Evolutionary conservation across 2,888 invertebrate genomes (phyloP).

Genomic region (Ceratothoa steindachneri): DNA sequence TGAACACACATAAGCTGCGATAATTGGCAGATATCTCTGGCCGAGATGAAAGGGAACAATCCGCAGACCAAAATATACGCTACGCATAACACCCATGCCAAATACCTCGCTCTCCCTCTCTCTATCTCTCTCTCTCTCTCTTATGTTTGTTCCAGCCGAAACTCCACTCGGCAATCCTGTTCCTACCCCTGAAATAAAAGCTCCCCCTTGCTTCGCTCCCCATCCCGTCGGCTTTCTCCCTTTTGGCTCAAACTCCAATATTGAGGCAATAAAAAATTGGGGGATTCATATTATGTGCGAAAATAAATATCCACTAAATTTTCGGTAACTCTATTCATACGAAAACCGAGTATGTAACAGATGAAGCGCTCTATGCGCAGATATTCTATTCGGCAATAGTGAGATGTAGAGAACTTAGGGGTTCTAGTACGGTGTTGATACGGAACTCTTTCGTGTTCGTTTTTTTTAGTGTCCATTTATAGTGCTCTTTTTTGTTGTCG

Average conservation of each 20-base stretch:
- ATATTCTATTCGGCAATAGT: no score
- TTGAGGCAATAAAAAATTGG: not conserved
- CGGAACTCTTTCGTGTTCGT: not conserved
- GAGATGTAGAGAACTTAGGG: not conserved
- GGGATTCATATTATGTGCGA: slow-evolving; percentile 4
- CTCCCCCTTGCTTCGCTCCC: not conserved
- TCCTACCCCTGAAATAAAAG: no score
- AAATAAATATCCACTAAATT: slow-evolving; percentile 8
- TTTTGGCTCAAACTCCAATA: not conserved
- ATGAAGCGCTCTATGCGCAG: not conserved
- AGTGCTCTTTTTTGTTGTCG: no score
- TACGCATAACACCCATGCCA: not conserved
- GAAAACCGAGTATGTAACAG: not conserved
- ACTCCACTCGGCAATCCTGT: not conserved
- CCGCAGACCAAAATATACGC: slow-evolving; percentile 9
- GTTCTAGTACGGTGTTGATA: not conserved
- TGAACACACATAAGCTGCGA: not conserved
- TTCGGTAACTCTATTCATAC: not conserved
- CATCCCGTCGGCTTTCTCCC: not conserved
- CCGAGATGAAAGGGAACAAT: slow-evolving; percentile 8
- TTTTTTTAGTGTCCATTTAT: no score
- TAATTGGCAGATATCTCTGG: slow-evolving; percentile 9
- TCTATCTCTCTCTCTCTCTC: no score
- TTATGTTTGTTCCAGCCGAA: not conserved
- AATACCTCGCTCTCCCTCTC: no score